A percentile compares a stretch with the other conserved stretches of the same genome.
Evolutionary conservation across 2,113 vertebrate genomes (phyloP).

Genomic region (Notothenia rossii): DNA sequence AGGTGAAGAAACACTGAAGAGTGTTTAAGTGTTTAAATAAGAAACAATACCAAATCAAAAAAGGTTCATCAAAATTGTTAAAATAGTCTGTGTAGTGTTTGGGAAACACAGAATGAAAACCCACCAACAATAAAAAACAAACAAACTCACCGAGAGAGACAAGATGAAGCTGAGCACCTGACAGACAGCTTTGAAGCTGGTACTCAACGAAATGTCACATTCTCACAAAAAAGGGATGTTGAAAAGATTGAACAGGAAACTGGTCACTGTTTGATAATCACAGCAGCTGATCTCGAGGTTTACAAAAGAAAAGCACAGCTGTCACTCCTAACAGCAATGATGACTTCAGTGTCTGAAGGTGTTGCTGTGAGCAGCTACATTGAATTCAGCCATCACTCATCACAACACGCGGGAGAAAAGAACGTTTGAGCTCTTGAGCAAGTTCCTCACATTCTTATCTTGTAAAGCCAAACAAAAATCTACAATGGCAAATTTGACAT

Average conservation of each 20-base stretch:
- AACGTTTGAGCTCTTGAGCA: not conserved
- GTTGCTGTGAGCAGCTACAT: no score
- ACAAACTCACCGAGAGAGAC: slow-evolving; percentile 50
- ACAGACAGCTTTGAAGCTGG: not conserved
- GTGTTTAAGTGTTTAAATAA: not conserved
- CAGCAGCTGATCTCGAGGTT: not conserved
- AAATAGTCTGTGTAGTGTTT: not conserved
- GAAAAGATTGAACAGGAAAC: slow-evolving; percentile 56
- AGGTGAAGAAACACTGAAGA: not conserved
- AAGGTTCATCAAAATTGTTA: not conserved
- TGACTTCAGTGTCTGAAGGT: no score
- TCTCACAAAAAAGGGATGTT: slow-evolving; percentile 19
- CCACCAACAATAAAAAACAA: not conserved
- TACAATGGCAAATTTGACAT: no score
- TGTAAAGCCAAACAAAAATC: not conserved
- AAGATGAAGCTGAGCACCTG: not conserved
- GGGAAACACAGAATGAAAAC: not conserved
- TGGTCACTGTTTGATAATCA: slow-evolving; percentile 6
- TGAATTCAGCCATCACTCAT: no score
- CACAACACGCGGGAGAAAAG: no score
- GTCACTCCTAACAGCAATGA: no score
- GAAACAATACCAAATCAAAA: not conserved
- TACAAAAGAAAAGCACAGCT: no score
- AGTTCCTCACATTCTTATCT: not conserved
- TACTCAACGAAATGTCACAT: not conserved